A percentile compares a stretch with the other conserved stretches of the same genome.
Conservation (phyloP, 2,797 vertebrate genomes). For the Cynodonichthys magdalenae region DNA sequence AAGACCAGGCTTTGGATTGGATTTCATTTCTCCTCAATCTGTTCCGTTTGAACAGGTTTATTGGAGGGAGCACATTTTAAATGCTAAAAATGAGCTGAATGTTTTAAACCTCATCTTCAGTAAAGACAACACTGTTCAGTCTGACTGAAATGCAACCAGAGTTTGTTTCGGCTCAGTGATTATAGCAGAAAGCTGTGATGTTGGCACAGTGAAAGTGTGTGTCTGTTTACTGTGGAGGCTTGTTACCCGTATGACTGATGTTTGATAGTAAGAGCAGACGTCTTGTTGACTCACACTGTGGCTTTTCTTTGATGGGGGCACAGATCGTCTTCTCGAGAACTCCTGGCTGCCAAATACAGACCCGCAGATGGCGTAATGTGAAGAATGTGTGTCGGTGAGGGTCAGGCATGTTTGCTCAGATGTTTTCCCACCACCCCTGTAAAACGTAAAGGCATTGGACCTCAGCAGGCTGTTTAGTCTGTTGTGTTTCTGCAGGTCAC, state of each 20-base stretch:
- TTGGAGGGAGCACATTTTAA: neutral
- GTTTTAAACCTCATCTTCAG: too few species aligned
- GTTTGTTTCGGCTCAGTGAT: neutral
- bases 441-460: conserved; percentile 35
- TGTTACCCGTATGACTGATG: conserved; percentile 48
- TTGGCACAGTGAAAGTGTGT: conserved; percentile 45
- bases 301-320: conserved; percentile 18
- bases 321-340: conserved; percentile 10
- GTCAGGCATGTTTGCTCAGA: conserved; percentile 69
- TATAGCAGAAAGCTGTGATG: conserved; percentile 22
- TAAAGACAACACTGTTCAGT: neutral
- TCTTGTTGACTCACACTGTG: conserved; percentile 58
- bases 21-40: neutral
- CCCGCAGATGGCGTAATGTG: neutral
- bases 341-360: conserved; percentile 36
- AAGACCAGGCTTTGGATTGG: neutral
- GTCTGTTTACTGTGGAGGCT: conserved; percentile 42
- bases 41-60: neutral
- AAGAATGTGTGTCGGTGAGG: conserved; percentile 16
- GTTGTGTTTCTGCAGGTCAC: conserved; percentile 42
- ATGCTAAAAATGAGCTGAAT: too few species aligned
- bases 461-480: conserved; percentile 66
- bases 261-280: conserved; percentile 33
- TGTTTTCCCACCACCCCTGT: conserved; percentile 71
- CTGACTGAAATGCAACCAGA: neutral